A percentile compares a stretch with the other conserved stretches of the same genome.
These are phyloP conservation scores for Formica exsecta DNA, from an alignment of 1,140 invertebrate species.

Conservation along the genomic window DNA sequence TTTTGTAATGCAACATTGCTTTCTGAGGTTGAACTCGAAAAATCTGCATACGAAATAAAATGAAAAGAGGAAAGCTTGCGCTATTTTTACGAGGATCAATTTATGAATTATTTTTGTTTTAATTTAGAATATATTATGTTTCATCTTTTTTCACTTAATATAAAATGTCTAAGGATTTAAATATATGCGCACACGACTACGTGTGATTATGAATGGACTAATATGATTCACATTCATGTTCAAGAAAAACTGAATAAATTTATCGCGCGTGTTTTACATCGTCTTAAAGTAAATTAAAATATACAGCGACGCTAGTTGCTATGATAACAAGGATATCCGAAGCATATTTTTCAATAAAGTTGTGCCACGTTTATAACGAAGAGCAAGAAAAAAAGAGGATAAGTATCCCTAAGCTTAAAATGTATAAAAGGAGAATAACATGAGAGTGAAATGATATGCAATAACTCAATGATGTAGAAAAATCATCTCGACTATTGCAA, in stretches of 20 bases:
- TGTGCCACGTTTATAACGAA: background rate
- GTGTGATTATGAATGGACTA: background rate
- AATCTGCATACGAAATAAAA: background rate
- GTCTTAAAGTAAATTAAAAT: conserved; percentile 40
- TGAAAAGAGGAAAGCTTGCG: background rate
- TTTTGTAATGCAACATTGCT: background rate
- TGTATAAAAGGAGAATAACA: conserved; percentile 1
- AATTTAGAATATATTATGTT: background rate
- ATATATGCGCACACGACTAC: too few species aligned
- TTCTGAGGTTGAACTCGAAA: background rate
- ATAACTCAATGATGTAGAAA: conserved; percentile 73
- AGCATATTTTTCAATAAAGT: conserved; percentile 33
- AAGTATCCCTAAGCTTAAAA: conserved; percentile 44
- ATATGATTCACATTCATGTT: background rate
- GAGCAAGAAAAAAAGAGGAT: background rate
- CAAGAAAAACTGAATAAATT: conserved; percentile 35
- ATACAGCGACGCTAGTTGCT: background rate
- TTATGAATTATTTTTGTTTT: conserved; percentile 4
- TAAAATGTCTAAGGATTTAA: background rate
- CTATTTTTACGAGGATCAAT: background rate
- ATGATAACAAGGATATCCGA: conserved; percentile 21
- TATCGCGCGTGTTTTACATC: conserved; percentile 16
- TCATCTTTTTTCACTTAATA: background rate
- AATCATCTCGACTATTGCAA: conserved; percentile 69
- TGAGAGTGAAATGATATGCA: conserved; percentile 25